Base-by-base conservation (phyloP, 2,113 vertebrate genomes). In the Falco punctatus region DNA sequence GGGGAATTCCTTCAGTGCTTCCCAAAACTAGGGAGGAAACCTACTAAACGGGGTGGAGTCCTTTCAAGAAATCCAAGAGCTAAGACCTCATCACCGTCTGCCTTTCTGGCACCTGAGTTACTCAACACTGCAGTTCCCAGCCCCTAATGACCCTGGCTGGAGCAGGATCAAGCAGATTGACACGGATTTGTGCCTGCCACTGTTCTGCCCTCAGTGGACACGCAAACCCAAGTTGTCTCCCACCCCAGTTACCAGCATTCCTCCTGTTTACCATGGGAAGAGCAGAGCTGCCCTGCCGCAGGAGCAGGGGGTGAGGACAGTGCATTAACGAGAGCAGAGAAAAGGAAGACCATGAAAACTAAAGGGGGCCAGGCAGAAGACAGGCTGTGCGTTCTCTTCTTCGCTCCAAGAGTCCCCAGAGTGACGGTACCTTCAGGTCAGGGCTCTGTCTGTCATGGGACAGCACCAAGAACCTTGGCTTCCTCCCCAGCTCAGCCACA, bases 261-360 rank as follows among this genome's bases (percentile, higher is more conserved):
- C 80, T 73, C 0, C 0, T 7, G n/a, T 38, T 77, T 26, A 5
- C 28, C 5, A 0, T 9, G 14, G 86, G 15, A 33, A 16, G 8
- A 51, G 73, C 3, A 30, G 67, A 48, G 72, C 48, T 81, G 59
- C 44, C 32, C 33, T 48, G 62, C 52, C 15, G 15, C 1, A 33
- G n/a, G 32, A 27, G 26, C 3, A 20, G 71, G 62, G 14, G 3
- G 54, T n/a, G 73, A 87, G 51, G 62, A 24, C 0, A 30, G 10
- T 13, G 32, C 17, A 6, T 18, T 22, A 46, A 30, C n/a, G 27
- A 42, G 1, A 38, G 42, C 2, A 2, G 11, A 4, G 54, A 38
- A 21, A 49, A 40, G 59, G 44, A 28, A 49, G 42, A 18, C 11
- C 6, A 3, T 7, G 5, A 27, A 28, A 52, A 38, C 27, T 7